Base-by-base conservation (phyloP, 2,888 invertebrate species). In the Sesia bembeciformis region DNA sequence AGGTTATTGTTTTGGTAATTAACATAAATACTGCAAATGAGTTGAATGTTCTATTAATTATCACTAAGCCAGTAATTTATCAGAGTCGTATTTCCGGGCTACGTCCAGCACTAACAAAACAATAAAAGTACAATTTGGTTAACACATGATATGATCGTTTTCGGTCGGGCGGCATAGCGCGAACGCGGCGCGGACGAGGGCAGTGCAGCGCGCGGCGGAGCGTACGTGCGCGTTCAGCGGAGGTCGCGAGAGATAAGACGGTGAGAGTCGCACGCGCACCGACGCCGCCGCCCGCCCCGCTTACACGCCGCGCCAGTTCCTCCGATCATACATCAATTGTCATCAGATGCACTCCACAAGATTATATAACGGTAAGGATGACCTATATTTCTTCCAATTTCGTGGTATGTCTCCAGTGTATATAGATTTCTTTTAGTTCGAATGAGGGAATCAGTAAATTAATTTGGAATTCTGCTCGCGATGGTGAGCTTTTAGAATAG, bases 171-270 rank as follows among this genome's bases (percentile, higher is more conserved):
- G 79, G 78, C 86, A 86, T 86, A 85, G 75, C 86, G 86, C 78
- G 81, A 71, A 60, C 73, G 75, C 78, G 78, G 71, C 74, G 70
- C 72, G 75, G 72, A 6, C 7, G n/a, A 46, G 7, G 8, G n/a
- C 46, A 23, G 46, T 46, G 46, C 46, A 74, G 76, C 84, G 23
- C 23, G 23, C 74, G 74, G 76, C 84, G 80, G 79, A 73, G 78
- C 72, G 74, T 65, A 78, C 81, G 84, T 86, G 82, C 86, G 86
- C 86, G 86, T 84, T 80, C 82, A 77, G 76, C 87, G 86, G 88
- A 87, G 88, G 89, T 86, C 89, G 89, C 89, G 85, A 76, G 81
- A 89, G 89, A 89, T 89, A 89, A 89, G 87, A 76, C 79, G 84
- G 88, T 81, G 88, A 88, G 87, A 88, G 87, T 78, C 86, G 84